Conservation (phyloP, 2,888 invertebrate species). For the Cephus pygmeus region DNA sequence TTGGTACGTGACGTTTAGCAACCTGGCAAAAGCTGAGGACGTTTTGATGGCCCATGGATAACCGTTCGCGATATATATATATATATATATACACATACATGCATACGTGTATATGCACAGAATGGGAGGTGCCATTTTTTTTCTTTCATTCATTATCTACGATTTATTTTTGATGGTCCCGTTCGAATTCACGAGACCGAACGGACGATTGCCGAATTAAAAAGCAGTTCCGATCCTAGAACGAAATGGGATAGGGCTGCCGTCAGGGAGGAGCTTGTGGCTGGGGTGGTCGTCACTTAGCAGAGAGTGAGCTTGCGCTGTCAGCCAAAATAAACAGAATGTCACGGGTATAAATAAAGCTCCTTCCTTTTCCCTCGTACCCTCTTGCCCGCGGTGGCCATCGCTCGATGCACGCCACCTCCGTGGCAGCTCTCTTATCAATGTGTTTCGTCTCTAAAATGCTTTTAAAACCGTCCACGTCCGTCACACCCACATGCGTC, state of each 20-base stretch:
- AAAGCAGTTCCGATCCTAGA: background rate
- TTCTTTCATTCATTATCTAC: background rate
- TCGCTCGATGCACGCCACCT: slow-evolving; percentile 11
- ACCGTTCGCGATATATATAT: background rate
- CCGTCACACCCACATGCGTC: slow-evolving; percentile 9
- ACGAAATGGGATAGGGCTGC: slow-evolving; percentile 19
- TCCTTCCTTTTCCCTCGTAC: slow-evolving; percentile 40
- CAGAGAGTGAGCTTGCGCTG: slow-evolving; percentile 43
- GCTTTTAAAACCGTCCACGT: slow-evolving; percentile 29
- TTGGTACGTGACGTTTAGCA: background rate
- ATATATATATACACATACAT: too few species aligned
- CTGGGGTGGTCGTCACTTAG: slow-evolving; percentile 41
- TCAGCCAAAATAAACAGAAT: slow-evolving; percentile 63
- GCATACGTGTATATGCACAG: background rate
- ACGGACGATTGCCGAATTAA: background rate
- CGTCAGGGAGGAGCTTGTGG: slow-evolving; percentile 14
- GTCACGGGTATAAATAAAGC: slow-evolving; percentile 62
- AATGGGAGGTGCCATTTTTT: background rate
- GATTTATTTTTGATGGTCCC: background rate
- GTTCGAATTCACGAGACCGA: background rate
- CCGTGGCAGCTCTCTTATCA: slow-evolving; percentile 29
- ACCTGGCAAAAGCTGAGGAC: background rate
- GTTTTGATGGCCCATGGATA: background rate
- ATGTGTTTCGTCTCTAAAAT: slow-evolving; percentile 33
- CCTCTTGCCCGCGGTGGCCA: slow-evolving; percentile 18